phyloP scores from a whole-genome alignment of 2,888 invertebrate species.

The Himalopsyche tibetana region DNA sequence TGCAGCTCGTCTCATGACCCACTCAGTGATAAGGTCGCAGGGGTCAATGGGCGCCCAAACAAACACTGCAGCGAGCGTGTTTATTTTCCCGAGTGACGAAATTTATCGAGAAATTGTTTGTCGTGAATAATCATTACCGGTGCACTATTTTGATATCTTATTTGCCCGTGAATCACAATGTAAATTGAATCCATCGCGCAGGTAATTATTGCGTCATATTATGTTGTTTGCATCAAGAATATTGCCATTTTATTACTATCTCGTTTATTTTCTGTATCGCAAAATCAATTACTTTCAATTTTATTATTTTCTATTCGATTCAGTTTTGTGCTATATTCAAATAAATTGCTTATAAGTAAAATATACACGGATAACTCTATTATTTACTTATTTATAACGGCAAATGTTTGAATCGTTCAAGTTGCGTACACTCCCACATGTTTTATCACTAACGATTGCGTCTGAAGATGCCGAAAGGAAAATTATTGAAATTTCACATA shows the following conservation, averaged over 20 bases:
- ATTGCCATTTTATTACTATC: background rate
- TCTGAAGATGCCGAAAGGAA: too few species aligned
- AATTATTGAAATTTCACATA: too few species aligned
- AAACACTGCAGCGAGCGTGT: conserved; percentile 19
- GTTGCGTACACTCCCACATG: too few species aligned
- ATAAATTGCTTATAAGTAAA: too few species aligned
- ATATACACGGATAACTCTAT: too few species aligned
- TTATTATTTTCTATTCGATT: too few species aligned
- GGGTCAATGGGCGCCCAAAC: conserved; percentile 35
- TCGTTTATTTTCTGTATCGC: too few species aligned
- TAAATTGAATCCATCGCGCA: background rate
- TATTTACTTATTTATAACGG: too few species aligned
- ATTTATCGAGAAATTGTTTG: conserved; percentile 22
- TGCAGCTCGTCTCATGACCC: conserved; percentile 37
- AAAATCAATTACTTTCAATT: too few species aligned
- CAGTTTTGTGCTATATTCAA: too few species aligned
- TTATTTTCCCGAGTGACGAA: conserved; percentile 8
- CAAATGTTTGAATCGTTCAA: too few species aligned
- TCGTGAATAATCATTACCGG: background rate
- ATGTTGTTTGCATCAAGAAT: background rate
- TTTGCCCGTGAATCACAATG: background rate
- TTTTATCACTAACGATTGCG: too few species aligned
- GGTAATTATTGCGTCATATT: conserved; percentile 7
- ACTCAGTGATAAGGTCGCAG: conserved; percentile 34
- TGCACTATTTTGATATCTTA: background rate